Evolutionary conservation across 2,888 invertebrate genomes (phyloP).

Genomic region (Harpalus rubripes): DNA sequence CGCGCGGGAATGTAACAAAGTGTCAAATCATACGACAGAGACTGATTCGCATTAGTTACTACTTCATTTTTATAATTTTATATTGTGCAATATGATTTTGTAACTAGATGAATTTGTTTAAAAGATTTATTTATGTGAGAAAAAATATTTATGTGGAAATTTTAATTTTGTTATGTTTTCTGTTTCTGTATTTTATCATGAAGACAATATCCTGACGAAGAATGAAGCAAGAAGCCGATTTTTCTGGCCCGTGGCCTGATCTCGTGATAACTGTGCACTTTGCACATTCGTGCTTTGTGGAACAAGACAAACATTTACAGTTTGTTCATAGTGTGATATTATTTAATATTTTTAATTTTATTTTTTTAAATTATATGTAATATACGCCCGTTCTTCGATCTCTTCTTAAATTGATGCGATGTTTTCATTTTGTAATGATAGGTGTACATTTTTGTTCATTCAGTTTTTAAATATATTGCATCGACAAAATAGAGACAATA

Average conservation of each 20-base stretch:
- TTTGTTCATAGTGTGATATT: constrained; percentile 78
- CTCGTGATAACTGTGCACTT: constrained; percentile 64
- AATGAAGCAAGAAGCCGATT: constrained; percentile 41
- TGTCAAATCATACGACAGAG: constrained; percentile 42
- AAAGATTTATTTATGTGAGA: constrained; percentile 48
- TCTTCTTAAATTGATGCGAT: constrained; percentile 17
- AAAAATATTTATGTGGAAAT: constrained; percentile 52
- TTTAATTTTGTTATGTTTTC: constrained; percentile 58
- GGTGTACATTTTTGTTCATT: too few relatives aligned
- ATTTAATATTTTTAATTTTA: constrained; percentile 75
- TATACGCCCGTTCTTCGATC: constrained; percentile 36
- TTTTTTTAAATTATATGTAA: constrained; percentile 53
- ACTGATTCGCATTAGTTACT: constrained; percentile 54
- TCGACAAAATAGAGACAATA: too few relatives aligned
- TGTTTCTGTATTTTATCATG: constrained; percentile 53
- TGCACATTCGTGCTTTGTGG: constrained; percentile 61
- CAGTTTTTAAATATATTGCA: too few relatives aligned
- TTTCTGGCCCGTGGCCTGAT: constrained; percentile 55
- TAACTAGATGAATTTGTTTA: constrained; percentile 54
- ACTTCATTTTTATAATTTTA: constrained; percentile 44
- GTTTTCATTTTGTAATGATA: background rate
- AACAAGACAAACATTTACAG: constrained; percentile 74
- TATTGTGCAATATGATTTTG: constrained; percentile 57
- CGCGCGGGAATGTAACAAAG: constrained; percentile 17
- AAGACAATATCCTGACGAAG: constrained; percentile 32